Evolutionary conservation across 2,888 invertebrate species (phyloP).

Genomic region (Athalia rosae): DNA sequence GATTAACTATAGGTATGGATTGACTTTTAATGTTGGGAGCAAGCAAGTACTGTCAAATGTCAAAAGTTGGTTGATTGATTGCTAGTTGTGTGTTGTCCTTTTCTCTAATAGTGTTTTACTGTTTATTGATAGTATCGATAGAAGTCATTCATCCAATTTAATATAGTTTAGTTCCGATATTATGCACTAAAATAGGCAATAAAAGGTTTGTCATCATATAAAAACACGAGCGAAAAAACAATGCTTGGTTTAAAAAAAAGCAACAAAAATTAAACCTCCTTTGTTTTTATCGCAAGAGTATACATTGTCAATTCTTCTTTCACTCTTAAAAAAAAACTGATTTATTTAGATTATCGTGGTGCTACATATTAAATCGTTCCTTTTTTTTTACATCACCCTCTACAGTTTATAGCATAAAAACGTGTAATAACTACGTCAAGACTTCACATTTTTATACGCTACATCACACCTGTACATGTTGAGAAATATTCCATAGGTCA

Average conservation of each 20-base stretch:
- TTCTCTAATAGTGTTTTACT: slow-evolving; percentile 24
- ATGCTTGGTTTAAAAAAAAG: neutral
- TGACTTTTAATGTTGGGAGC: slow-evolving; percentile 39
- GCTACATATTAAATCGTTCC: slow-evolving; percentile 36
- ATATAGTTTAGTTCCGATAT: slow-evolving; percentile 17
- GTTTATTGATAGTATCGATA: slow-evolving; percentile 30
- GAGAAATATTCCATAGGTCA: slow-evolving; percentile 12
- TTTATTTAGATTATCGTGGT: slow-evolving; percentile 37
- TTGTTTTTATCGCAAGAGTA: neutral
- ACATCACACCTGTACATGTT: neutral
- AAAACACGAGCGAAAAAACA: neutral
- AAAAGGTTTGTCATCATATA: slow-evolving; percentile 5
- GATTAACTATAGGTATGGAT: slow-evolving; percentile 7
- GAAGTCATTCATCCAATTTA: slow-evolving; percentile 26
- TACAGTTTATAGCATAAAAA: slow-evolving; percentile 39
- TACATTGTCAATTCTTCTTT: neutral
- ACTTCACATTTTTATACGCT: slow-evolving; percentile 3
- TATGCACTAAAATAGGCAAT: slow-evolving; percentile 7
- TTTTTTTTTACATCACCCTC: slow-evolving; percentile 27
- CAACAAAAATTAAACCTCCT: neutral
- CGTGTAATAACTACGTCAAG: slow-evolving; percentile 42
- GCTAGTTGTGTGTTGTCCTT: slow-evolving; percentile 24
- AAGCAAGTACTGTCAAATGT: slow-evolving; percentile 14
- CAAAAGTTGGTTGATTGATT: neutral
- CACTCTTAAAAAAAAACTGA: neutral